These are phyloP conservation scores for Stenchaetothrips biformis DNA, from an alignment of 2,888 invertebrate species.

Conservation along the genomic window DNA sequence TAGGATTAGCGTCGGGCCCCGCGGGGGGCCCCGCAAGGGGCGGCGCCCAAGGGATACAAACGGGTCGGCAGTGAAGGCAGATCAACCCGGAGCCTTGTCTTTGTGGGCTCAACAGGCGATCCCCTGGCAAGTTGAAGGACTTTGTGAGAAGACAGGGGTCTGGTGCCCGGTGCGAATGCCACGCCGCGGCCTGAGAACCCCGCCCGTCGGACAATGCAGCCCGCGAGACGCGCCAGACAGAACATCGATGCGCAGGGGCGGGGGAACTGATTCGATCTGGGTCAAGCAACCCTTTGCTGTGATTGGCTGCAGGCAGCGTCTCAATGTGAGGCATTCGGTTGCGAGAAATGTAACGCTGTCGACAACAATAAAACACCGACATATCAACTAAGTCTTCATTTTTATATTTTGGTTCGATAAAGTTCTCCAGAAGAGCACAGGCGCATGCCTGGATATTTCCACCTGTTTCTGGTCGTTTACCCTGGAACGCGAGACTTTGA, in stretches of 20 bases:
- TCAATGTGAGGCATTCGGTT: no score
- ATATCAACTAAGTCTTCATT: no score
- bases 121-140: not conserved
- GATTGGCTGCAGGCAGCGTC: no score
- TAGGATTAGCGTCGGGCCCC: not conserved
- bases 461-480: not conserved
- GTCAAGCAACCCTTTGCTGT: no score
- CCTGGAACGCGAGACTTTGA: not conserved
- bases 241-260: no score
- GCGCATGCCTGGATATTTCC: no score
- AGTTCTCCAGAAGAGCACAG: no score
- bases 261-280: no score
- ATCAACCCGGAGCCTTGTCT: not conserved
- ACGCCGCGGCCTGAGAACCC: not conserved
- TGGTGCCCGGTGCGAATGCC: not conserved
- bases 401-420: no score
- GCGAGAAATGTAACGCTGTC: no score
- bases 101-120: constrained; percentile 15
- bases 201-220: not conserved
- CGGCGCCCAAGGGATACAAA: not conserved
- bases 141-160: not conserved
- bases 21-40: not conserved
- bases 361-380: no score
- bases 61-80: not conserved
- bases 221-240: not conserved